phyloP scores from a whole-genome alignment of 2,797 vertebrate species.

The Coluber constrictor region DNA sequence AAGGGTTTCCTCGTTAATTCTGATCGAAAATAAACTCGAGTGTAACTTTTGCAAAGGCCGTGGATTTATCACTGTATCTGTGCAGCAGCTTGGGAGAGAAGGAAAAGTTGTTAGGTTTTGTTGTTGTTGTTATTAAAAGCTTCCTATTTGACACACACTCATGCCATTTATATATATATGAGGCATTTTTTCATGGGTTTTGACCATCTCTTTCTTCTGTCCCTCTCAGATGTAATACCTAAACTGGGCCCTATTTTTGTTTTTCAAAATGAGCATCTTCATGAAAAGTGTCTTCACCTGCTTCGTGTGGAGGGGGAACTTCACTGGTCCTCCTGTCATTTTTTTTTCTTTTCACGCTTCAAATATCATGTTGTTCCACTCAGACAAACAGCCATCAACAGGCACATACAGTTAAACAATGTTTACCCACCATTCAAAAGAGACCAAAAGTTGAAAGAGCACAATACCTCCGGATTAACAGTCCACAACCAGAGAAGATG shows the following conservation, averaged over 20 bases:
- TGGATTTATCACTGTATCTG: neutral
- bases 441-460: no score
- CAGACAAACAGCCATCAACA: no score
- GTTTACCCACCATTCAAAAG: no score
- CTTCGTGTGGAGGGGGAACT: neutral
- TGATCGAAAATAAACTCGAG: neutral
- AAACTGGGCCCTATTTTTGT: neutral
- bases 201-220: neutral
- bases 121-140: neutral
- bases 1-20: neutral
- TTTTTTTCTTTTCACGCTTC: neutral
- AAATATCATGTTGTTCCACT: neutral
- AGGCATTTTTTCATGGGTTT: neutral
- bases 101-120: neutral
- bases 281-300: neutral
- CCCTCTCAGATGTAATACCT: neutral
- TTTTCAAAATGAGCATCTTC: neutral
- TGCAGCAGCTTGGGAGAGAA: neutral
- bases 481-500: no score
- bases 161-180: neutral
- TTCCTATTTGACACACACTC: neutral
- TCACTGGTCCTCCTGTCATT: neutral
- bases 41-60: neutral
- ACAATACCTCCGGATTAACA: no score
- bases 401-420: no score